These are phyloP conservation scores for Pteronotus mesoamericanus DNA, from an alignment of 2,797 vertebrate species.

Conservation along the genomic window DNA sequence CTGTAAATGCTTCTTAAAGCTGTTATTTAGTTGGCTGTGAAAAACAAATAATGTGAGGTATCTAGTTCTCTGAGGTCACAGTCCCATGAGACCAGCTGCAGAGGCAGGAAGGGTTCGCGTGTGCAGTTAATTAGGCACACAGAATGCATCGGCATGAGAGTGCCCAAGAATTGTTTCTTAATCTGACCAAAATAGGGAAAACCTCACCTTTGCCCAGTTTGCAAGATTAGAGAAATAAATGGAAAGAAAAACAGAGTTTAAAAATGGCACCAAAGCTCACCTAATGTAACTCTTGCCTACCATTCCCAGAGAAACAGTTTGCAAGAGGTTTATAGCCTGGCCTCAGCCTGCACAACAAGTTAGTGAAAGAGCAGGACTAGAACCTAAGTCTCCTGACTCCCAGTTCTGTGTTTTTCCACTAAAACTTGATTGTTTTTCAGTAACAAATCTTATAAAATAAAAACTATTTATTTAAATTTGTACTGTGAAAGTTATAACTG, in stretches of 20 bases:
- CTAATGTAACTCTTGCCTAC: neutral
- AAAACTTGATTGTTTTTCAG: neutral
- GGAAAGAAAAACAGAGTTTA: neutral
- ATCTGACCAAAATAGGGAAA: neutral
- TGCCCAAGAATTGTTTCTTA: neutral
- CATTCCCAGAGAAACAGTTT: neutral
- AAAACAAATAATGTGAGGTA: constrained; percentile 20
- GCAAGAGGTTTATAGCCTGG: neutral
- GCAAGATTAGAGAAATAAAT: neutral
- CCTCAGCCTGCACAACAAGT: neutral
- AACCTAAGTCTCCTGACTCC: neutral
- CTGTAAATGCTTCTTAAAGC: constrained; percentile 38
- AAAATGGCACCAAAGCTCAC: neutral
- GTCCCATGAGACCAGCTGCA: neutral
- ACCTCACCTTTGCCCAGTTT: neutral
- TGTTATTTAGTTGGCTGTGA: constrained; percentile 20
- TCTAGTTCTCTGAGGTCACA: neutral
- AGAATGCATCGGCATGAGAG: neutral
- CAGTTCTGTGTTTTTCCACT: neutral
- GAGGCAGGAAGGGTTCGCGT: neutral
- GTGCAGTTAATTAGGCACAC: neutral
- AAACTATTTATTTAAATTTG: neutral
- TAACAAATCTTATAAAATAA: neutral
- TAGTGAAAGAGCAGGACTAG: neutral
- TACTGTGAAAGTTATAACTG: neutral